Percentiles rank a stretch among this genome's conserved stretches.
These are phyloP conservation scores for Aurelia aurita complex sp. Pacific DNA, from an alignment of 30 jellyfish, hydroid and myxozoan species.

Conservation along the genomic window DNA sequence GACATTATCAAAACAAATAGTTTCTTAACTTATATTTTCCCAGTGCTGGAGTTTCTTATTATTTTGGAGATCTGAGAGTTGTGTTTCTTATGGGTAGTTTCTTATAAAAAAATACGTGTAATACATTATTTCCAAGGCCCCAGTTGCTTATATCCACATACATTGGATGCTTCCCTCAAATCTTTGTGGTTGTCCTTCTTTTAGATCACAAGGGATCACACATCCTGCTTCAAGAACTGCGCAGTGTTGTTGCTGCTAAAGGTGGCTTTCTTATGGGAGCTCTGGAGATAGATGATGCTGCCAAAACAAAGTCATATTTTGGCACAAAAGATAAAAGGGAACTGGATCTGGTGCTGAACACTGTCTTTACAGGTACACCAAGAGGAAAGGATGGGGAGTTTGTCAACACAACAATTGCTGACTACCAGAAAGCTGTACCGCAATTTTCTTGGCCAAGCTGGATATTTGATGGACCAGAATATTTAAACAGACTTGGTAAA, in stretches of 20 bases:
- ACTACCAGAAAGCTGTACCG: conserved; percentile 37
- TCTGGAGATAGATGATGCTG: conserved; percentile 21
- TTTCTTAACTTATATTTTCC: no score
- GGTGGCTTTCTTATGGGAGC: conserved; percentile 62
- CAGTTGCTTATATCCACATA: no score
- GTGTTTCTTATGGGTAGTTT: no score
- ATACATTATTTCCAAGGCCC: no score
- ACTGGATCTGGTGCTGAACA: conserved; percentile 59
- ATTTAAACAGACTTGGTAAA: conserved; percentile 12
- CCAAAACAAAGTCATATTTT: conserved; percentile 16
- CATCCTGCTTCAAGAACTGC: conserved; percentile 32
- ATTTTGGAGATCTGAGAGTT: no score
- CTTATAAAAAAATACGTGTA: no score
- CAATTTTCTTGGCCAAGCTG: conserved; percentile 67
- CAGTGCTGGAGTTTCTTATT: no score
- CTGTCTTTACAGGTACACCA: conserved; percentile 26
- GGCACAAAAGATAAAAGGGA: conserved; percentile 50
- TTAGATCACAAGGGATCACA: conserved; percentile 62
- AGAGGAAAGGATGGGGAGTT: neutral
- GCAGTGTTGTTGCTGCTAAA: conserved; percentile 22
- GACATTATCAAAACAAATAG: no score
- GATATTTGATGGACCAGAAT: conserved; percentile 59
- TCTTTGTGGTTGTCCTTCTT: neutral
- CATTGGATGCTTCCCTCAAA: no score
- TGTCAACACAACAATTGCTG: conserved; percentile 12